Evolutionary conservation across 2,797 vertebrate genomes (phyloP), one percentile per base, ranked within the genome.

Genomic region (Dendrocincla tyrannina): DNA sequence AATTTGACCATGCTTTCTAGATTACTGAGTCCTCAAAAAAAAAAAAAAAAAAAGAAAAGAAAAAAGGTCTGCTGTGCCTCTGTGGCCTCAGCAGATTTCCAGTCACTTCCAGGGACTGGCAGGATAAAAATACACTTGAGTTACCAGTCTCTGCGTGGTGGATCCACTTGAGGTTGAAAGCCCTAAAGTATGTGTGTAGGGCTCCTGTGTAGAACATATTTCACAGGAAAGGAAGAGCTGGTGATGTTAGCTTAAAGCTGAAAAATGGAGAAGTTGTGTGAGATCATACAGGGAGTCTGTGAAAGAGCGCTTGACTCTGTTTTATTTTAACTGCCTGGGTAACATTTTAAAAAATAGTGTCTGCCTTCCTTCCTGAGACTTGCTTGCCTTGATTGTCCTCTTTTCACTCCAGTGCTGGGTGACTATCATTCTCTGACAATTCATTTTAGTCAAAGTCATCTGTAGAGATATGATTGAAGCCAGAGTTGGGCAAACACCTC

Each of bases 401-500:
- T 86, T 81, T 74, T 47, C 68, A 39, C 19, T 85, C 12, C 37
- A 52, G 16, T 42, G 11, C 35, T 75, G 76, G 58, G 39, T 5
- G 4, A 4, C 66, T 64, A 0, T 85, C 30, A 15, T 81, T 85
- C 23, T 37, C 69, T 85, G 63, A 73, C 35, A 88, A 39, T 77
- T 53, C 7, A 8, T 80, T 94, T 69, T 85, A 78, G 62, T 72
- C 87, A 50, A 75, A 81, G 55, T 69, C 76, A 63, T 90, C 59
- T 90, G 35, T 76, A 85, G 69, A 87, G 59, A 39, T 33, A 19
- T 27, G 59, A 86, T 10, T 76, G 88, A 91, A 96, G 41, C 39
- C 66, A 67, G 59, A 94, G 88, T 91, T 94, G 96, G 82, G 93
- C 88, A 94, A 96, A 96, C 94, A 96, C 85, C 82, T 94, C 85